Evolutionary conservation across 2,113 vertebrate species (phyloP), one percentile per base, ranked within the genome.

Genomic region (Artemisiospiza belli): DNA sequence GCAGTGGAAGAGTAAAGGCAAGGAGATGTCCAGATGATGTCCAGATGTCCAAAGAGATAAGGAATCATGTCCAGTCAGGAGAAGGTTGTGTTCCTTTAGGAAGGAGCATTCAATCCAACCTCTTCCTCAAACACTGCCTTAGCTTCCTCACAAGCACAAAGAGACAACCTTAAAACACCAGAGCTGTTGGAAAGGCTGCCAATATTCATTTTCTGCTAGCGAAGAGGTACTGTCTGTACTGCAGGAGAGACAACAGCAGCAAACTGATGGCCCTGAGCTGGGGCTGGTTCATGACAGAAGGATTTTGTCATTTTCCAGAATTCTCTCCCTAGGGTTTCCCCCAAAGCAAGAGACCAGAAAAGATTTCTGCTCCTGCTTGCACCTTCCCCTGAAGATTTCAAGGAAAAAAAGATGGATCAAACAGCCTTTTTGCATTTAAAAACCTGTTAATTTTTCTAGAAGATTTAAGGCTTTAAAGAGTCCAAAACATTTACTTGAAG

Each of bases 361-460:
- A 86, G 43, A 59, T 10, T 93, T 58, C 43, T 31, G 30, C 46
- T 83, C 59, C 63, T 46, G 63, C 35, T 25, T 47, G 25, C 12
- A 54, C 6, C 3, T 15, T 12, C 17, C 3, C 4, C 5, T 0
- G 0, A 76, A 87, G 62, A 80, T 84, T 91, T 57, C 68, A 44
- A 91, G 52, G 39, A 87, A 91, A 77, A 85, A 74, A 23, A 27
- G 3, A 51, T 59, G 7, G 7, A 93, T 94, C 85, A 95, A 94
- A 94, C 85, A 88, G 59, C 72, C 94, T 96, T 92, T 95, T 75
- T 88, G 72, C 86, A 94, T 88, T 90, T 73, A 69, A 83, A 96
- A 90, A 80, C 72, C 83, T 3, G 5, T 86, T 92, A 83, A 86
- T 83, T 92, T 86, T 90, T 59, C 83, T 43, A 30, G 37, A 74